Evolutionary conservation across 1,140 invertebrate genomes (phyloP).

Genomic region (Heliothis subflexa): DNA sequence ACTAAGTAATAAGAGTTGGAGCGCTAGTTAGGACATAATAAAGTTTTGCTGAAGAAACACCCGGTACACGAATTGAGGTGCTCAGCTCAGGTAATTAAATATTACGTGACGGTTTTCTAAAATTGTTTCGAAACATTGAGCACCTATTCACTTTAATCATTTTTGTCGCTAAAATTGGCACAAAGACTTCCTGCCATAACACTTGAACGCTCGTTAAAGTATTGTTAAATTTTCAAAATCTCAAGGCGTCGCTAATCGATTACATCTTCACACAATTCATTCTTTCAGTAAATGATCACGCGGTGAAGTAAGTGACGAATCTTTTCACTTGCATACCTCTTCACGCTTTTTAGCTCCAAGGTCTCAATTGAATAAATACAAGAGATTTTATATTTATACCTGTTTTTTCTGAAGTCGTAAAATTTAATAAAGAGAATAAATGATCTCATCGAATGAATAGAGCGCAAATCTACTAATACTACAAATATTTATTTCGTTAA

Average conservation of each 20-base stretch:
- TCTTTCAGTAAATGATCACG: slow-evolving; percentile 18
- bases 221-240: slow-evolving; percentile 3
- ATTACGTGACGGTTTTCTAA: too few species aligned
- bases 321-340: background rate
- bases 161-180: background rate
- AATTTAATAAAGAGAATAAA: too few species aligned
- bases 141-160: too few species aligned
- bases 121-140: too few species aligned
- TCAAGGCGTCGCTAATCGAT: slow-evolving; percentile 19
- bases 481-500: too few species aligned
- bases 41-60: slow-evolving; percentile 38
- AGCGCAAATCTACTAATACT: too few species aligned
- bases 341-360: slow-evolving; percentile 1
- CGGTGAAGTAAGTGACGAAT: background rate
- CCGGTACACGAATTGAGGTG: slow-evolving; percentile 19
- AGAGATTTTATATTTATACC: background rate
- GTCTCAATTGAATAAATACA: background rate
- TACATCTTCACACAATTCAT: background rate
- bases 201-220: background rate
- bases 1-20: slow-evolving; percentile 49
- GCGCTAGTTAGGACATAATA: slow-evolving; percentile 53
- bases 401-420: too few species aligned
- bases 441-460: too few species aligned
- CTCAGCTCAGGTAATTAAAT: slow-evolving; percentile 2
- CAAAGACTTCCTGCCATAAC: background rate